Conservation (phyloP, 2,888 invertebrate species). For the Drosophila greeni region DNA sequence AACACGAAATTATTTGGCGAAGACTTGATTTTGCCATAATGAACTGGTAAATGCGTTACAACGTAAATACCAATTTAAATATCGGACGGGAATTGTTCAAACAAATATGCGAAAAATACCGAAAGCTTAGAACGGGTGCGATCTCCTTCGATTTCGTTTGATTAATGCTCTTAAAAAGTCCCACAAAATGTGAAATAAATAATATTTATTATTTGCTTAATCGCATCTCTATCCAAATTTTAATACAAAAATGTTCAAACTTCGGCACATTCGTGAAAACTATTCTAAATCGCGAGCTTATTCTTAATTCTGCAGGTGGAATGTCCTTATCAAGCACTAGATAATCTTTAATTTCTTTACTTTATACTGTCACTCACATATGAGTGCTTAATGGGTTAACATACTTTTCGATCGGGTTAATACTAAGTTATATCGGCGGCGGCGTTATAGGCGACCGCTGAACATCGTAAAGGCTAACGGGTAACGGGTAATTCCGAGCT, state of each 20-base stretch:
- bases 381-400: constrained; percentile 9
- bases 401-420: constrained; percentile 19
- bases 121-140: neutral
- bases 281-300: neutral
- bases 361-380: constrained; percentile 44
- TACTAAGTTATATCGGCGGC: constrained; percentile 42
- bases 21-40: constrained; percentile 14
- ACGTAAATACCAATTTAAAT: neutral
- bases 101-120: neutral
- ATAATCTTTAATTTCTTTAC: neutral
- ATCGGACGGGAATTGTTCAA: neutral
- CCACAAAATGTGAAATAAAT: neutral
- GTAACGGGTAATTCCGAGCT: constrained; percentile 36
- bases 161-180: neutral
- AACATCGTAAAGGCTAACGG: constrained; percentile 32
- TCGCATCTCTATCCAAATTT: neutral
- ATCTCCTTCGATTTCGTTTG: neutral
- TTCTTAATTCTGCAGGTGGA: neutral
- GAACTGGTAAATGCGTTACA: neutral
- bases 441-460: constrained; percentile 19
- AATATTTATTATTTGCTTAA: neutral
- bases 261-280: too few species aligned
- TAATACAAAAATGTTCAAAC: neutral
- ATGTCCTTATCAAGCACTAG: neutral
- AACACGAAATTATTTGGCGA: constrained; percentile 34